Evolutionary conservation across 2,888 invertebrate species (phyloP).

Genomic region (Diaphora mendica): DNA sequence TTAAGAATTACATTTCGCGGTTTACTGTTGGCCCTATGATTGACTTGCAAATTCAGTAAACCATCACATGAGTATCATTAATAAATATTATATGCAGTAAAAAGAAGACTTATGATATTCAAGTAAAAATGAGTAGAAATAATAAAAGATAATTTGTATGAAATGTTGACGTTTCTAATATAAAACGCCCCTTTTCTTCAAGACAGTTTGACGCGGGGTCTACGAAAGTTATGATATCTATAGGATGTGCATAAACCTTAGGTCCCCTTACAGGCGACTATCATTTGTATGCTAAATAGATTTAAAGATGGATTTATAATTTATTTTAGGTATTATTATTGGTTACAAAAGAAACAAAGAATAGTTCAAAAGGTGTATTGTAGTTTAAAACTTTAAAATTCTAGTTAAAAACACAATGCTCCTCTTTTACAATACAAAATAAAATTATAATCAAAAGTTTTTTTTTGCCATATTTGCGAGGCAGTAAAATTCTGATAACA

Average conservation of each 20-base stretch:
- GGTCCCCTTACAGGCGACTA: neutral
- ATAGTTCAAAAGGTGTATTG: neutral
- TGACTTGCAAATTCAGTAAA: neutral
- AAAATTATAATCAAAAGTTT: no score
- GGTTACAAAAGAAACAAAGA: neutral
- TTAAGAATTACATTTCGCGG: neutral
- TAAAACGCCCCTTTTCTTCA: conserved; percentile 30
- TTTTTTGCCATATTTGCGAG: no score
- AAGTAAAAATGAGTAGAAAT: neutral
- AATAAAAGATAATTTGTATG: neutral
- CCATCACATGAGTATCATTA: neutral
- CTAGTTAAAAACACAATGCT: no score
- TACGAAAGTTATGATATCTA: conserved; percentile 8
- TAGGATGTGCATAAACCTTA: neutral
- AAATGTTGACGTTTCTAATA: conserved; percentile 8
- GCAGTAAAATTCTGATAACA: no score
- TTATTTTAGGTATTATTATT: neutral
- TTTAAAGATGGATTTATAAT: neutral
- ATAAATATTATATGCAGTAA: neutral
- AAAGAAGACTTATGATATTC: neutral
- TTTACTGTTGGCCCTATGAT: neutral
- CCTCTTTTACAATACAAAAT: no score
- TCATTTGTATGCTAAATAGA: neutral
- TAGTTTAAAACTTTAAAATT: neutral
- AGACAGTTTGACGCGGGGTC: conserved; percentile 43